A percentile compares a stretch with the other conserved stretches of the same genome.
phyloP scores from a whole-genome alignment of 1,140 invertebrate species.

The Tribolium castaneum region DNA sequence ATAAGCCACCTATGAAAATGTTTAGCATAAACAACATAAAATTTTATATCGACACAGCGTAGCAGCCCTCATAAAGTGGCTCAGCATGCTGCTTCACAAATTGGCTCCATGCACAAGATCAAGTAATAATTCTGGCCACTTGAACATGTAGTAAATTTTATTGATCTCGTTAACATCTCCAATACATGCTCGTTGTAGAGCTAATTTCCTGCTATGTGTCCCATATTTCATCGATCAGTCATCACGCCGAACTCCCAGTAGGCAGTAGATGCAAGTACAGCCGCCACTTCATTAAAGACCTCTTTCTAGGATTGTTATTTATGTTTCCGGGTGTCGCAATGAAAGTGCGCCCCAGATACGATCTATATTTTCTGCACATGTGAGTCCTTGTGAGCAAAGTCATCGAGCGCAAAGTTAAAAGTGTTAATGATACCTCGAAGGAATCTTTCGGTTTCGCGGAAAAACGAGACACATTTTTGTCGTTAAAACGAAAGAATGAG shows the following conservation, averaged over 20 bases:
- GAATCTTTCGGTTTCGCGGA: not conserved
- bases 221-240: constrained; percentile 4
- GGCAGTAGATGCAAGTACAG: not conserved
- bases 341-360: not conserved
- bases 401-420: too few species aligned
- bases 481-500: constrained; percentile 19
- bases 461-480: constrained; percentile 15
- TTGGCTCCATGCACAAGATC: constrained; percentile 23
- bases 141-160: constrained; percentile 24
- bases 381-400: not conserved
- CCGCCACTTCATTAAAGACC: not conserved
- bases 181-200: not conserved
- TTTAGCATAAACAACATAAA: constrained; percentile 41
- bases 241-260: not conserved
- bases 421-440: constrained; percentile 18
- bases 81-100: constrained; percentile 23
- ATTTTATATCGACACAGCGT: constrained; percentile 36
- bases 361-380: not conserved
- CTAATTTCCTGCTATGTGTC: constrained; percentile 26
- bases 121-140: constrained; percentile 25
- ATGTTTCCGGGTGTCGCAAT: constrained; percentile 16
- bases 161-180: constrained; percentile 32
- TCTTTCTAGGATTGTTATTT: constrained; percentile 6
- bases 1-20: constrained; percentile 37
- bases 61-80: constrained; percentile 25